Conservation (phyloP, 2,888 invertebrate species). For the Caenorhabditis virilis region DNA sequence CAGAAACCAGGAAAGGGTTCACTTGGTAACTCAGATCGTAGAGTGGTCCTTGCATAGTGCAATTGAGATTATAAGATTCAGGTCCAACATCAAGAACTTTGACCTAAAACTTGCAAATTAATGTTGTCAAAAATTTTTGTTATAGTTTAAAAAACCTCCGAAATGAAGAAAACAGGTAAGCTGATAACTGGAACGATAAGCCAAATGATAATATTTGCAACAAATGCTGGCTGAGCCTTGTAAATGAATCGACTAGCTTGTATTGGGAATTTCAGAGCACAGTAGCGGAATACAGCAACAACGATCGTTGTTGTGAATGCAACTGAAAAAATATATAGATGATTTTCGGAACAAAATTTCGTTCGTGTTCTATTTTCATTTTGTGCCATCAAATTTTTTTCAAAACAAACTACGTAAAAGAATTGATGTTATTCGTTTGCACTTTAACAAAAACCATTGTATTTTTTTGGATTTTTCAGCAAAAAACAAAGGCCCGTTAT, state of each 20-base stretch:
- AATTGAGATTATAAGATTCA: slow-evolving; percentile 25
- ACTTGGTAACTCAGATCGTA: slow-evolving; percentile 43
- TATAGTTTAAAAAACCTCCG: too few species aligned
- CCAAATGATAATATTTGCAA: slow-evolving; percentile 46
- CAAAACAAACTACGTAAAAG: too few species aligned
- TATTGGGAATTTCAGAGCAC: slow-evolving; percentile 52
- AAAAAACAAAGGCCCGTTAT: too few species aligned
- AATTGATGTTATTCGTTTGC: too few species aligned
- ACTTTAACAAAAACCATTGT: too few species aligned
- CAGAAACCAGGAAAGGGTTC: slow-evolving; percentile 44
- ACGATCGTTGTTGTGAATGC: slow-evolving; percentile 60
- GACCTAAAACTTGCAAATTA: slow-evolving; percentile 23
- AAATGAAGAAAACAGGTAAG: slow-evolving; percentile 56
- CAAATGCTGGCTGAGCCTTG: slow-evolving; percentile 43
- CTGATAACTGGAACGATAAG: slow-evolving; percentile 55
- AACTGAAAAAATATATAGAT: too few species aligned
- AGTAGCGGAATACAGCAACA: slow-evolving; percentile 54
- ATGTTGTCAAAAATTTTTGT: background rate
- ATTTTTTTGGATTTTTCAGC: too few species aligned
- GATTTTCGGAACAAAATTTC: too few species aligned
- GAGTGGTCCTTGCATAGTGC: slow-evolving; percentile 31
- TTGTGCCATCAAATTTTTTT: too few species aligned
- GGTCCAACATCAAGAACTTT: slow-evolving; percentile 30
- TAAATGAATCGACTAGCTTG: slow-evolving; percentile 53
- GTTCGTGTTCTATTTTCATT: too few species aligned